Evolutionary conservation across 1,140 invertebrate genomes (phyloP), one percentile per base, ranked within the genome.

Genomic region (Saxidomus purpurata): DNA sequence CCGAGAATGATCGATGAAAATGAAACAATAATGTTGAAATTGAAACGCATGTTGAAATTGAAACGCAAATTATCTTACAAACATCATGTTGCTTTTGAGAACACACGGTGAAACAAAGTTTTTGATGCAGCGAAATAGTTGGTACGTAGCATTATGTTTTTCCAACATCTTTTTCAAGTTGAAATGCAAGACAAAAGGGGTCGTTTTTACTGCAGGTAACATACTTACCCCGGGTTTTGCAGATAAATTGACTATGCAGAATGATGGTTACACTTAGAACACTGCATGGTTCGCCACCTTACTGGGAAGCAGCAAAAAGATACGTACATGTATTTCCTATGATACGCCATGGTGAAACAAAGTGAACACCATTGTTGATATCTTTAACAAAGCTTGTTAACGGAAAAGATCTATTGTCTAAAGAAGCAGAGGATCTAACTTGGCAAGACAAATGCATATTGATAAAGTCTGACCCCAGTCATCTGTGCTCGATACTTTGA

Each of bases 271-370:
- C 63, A 59, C 43, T 91, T 34, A 85, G 61, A 81, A 81, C 81
- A 13, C 11, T 90, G 22, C n/a, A 89, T 81, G 40, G 71, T 34
- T 87, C 47, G 40, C n/a, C n/a, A n/a, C n/a, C n/a, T n/a, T n/a
- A n/a, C n/a, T n/a, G n/a, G n/a, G n/a, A n/a, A n/a, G n/a, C 40
- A 80, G n/a, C 40, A 38, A 82, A 90, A 40, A 82, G 77, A 67
- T 83, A 90, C 74, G 43, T 90, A 22, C n/a, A n/a, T n/a, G n/a
- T n/a, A n/a, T 90, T 90, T 82, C 82, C 88, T 19, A 91, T 91
- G 90, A 90, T 91, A 25, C 61, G 88, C 38, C 88, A 91, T 69
- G 89, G 89, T 43, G 88, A 90, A 67, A 91, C 83, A 47, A 55
- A 52, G 28, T 90, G 88, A 85, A 9, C 19, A 11, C 49, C 83